A percentile compares a stretch with the other conserved stretches of the same genome.
These are phyloP conservation scores for Eubasilissa splendida DNA, from an alignment of 2,888 invertebrate species.

Conservation along the genomic window DNA sequence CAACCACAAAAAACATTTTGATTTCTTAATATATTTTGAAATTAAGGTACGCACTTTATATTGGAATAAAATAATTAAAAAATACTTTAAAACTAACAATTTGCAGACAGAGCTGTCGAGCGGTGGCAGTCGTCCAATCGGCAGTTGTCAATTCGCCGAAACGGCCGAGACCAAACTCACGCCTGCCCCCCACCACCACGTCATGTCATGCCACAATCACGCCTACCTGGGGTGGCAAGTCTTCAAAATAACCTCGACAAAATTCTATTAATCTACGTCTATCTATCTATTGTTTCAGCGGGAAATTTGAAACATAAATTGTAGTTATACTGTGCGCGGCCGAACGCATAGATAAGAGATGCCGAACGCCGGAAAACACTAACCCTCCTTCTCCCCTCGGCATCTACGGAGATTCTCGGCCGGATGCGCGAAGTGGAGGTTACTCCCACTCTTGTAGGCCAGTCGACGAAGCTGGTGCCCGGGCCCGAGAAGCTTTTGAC, in stretches of 20 bases:
- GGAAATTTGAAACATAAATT: too few species aligned
- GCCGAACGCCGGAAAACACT: too few species aligned
- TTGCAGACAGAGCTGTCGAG: background rate
- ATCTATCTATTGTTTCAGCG: too few species aligned
- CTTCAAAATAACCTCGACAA: background rate
- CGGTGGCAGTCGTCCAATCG: background rate
- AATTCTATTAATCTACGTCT: too few species aligned
- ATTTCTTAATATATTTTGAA: background rate
- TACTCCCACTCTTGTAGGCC: too few species aligned
- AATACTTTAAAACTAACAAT: background rate
- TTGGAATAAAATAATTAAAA: background rate
- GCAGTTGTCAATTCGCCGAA: conserved; percentile 21
- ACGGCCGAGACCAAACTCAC: background rate
- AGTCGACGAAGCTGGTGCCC: too few species aligned
- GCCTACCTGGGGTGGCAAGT: conserved; percentile 23
- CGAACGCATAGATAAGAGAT: too few species aligned
- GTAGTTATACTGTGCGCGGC: too few species aligned
- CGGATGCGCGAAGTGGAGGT: too few species aligned
- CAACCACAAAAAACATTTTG: conserved; percentile 49
- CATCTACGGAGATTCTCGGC: too few species aligned
- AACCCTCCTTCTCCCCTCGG: too few species aligned
- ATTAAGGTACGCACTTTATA: background rate
- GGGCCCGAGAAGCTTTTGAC: too few species aligned
- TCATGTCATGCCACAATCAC: background rate
- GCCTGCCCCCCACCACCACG: background rate